Evolutionary conservation across 2,113 vertebrate genomes (phyloP).

Genomic region (Etheostoma cragini): DNA sequence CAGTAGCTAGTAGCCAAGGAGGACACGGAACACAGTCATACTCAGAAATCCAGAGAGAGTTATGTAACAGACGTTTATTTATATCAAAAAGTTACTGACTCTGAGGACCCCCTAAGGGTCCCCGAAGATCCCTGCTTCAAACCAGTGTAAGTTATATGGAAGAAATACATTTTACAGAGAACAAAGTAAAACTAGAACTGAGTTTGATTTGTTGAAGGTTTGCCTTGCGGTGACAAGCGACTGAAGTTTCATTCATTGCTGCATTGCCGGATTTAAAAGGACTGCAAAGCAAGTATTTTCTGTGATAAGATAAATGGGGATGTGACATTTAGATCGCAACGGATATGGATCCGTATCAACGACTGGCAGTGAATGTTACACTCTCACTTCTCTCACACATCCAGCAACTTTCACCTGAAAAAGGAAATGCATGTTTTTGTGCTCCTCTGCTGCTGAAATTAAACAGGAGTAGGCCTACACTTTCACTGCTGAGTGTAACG

Average conservation of each 20-base stretch:
- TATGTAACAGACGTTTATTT: no score
- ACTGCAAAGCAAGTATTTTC: neutral
- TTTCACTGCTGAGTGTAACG: neutral
- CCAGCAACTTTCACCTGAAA: neutral
- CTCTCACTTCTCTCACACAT: neutral
- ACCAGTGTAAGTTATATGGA: neutral
- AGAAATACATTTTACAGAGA: neutral
- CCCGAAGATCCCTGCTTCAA: no score
- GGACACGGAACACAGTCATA: no score
- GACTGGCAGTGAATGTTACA: conserved; percentile 34
- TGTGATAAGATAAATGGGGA: conserved; percentile 17
- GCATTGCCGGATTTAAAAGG: neutral
- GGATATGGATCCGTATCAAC: conserved; percentile 27
- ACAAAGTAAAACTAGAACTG: no score
- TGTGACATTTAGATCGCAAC: conserved; percentile 41
- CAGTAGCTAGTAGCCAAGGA: no score
- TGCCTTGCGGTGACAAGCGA: neutral
- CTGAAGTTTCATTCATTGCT: conserved; percentile 1
- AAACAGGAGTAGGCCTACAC: conserved; percentile 5
- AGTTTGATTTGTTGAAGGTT: neutral
- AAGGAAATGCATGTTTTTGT: conserved; percentile 12
- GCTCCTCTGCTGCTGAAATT: conserved; percentile 4
- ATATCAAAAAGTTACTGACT: no score
- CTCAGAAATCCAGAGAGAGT: no score
- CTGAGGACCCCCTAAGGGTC: no score